These are phyloP conservation scores for Timandra comae DNA, from an alignment of 2,888 invertebrate species.

Conservation along the genomic window DNA sequence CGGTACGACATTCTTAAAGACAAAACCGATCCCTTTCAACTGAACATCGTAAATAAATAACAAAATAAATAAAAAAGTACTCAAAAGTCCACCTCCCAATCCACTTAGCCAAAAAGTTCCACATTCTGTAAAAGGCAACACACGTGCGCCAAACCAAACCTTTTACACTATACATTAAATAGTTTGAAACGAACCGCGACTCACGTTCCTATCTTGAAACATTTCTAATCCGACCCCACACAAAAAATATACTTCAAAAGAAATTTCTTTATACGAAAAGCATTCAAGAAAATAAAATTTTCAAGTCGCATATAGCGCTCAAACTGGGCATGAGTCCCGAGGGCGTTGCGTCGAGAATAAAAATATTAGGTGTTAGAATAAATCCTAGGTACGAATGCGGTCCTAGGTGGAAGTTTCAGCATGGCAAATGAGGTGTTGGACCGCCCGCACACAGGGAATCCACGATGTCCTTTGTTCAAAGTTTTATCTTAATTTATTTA, in stretches of 20 bases:
- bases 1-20: too few species aligned
- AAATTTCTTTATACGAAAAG: conserved; percentile 23
- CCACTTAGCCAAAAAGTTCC: too few species aligned
- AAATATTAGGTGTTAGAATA: conserved; percentile 28
- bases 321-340: conserved; percentile 25
- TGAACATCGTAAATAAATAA: too few species aligned
- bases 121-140: too few species aligned
- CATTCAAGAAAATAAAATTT: conserved; percentile 23
- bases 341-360: conserved; percentile 28
- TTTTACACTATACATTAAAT: too few species aligned
- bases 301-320: conserved; percentile 21
- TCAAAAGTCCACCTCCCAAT: too few species aligned
- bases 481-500: conserved; percentile 14
- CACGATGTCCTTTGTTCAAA: conserved; percentile 9
- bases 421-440: conserved; percentile 23
- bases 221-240: conserved; percentile 7
- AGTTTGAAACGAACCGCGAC: too few species aligned
- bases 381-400: conserved; percentile 16
- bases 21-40: too few species aligned
- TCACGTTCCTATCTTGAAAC: too few species aligned
- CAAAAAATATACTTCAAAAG: conserved; percentile 17
- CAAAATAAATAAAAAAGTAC: too few species aligned
- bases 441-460: conserved; percentile 8
- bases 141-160: too few species aligned
- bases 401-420: conserved; percentile 24